Percentiles rank a stretch among this genome's conserved stretches.
Conservation (phyloP, 37 sponge, comb jelly and placozoan genomes). For the Ephydatia muelleri region DNA sequence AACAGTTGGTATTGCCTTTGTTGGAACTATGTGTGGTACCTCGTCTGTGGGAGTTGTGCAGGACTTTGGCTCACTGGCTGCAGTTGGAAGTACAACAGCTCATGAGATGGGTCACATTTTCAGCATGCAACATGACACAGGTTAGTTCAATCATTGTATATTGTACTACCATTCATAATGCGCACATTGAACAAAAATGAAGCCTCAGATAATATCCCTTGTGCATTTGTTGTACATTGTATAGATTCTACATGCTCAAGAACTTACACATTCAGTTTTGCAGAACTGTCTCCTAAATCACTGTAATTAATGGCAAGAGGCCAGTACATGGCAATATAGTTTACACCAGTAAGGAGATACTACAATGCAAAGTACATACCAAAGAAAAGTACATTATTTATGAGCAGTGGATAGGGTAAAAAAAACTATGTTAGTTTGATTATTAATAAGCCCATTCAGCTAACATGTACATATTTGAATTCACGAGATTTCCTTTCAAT, state of each 20-base stretch:
- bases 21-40: slow-evolving; percentile 55
- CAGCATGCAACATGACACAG: slow-evolving; percentile 52
- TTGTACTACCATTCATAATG: too few species aligned
- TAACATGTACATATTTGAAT: too few species aligned
- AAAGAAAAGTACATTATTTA: too few species aligned
- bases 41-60: slow-evolving; percentile 30
- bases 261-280: not conserved
- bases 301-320: not conserved
- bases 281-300: not conserved
- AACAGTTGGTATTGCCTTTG: slow-evolving; percentile 52
- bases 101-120: slow-evolving; percentile 73
- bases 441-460: too few species aligned
- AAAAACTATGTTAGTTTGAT: too few species aligned
- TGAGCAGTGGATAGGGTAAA: too few species aligned
- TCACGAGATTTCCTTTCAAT: too few species aligned
- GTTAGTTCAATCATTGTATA: slow-evolving; percentile 27
- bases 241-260: not conserved
- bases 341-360: too few species aligned
- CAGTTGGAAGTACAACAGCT: slow-evolving; percentile 32
- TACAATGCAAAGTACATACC: too few species aligned
- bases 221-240: not conserved
- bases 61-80: not conserved
- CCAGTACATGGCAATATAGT: too few species aligned
- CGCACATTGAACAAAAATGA: too few species aligned
- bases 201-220: too few species aligned